Base-by-base conservation (phyloP, 2,888 invertebrate genomes). In the Melikaiella ostensackeni region DNA sequence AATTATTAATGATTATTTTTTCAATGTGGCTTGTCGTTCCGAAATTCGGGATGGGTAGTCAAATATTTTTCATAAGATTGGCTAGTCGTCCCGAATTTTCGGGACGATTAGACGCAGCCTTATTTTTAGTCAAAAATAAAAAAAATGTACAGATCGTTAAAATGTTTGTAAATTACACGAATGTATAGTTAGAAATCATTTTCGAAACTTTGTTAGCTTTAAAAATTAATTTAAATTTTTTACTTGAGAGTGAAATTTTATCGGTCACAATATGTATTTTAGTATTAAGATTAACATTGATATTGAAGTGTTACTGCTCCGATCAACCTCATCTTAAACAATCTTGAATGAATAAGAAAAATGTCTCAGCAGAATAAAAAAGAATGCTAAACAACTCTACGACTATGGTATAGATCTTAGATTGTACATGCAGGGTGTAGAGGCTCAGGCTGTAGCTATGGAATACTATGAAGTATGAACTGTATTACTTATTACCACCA, bases 361-460 rank as follows among this genome's bases (percentile, higher is more conserved):
- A n/a, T 50, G 50, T 16, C n/a, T 9, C 50, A 50, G n/a, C 50
- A 50, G 16, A n/a, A n/a, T 50, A 50, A 50, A n/a, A 50, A 50
- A 42, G 1, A 50, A 50, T n/a, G 50, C n/a, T 50, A n/a, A n/a
- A 50, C 8, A n/a, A 50, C 9, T 50, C n/a, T n/a, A n/a, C 42
- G 42, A 42, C 57, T 78, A 77, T 33, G 55, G 64, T 84, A 84
- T 64, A 84, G 66, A 79, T 77, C 46, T 79, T 86, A 86, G 82
- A 85, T 85, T 85, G 82, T 86, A 81, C 82, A 84, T 84, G 82
- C 84, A 84, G 81, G 82, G 75, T 84, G 81, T 85, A 84, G 82
- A 88, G 80, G 82, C 84, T 86, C 82, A 88, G 80, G 82, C 84
- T 86, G 82, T 88, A 86, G 82, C 77, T 85, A 76, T 81, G 80